Percentiles rank a stretch among this genome's conserved stretches.
These are phyloP conservation scores for Ivindomyrus marchei DNA, from an alignment of 2,113 vertebrate genomes.

Conservation along the genomic window DNA sequence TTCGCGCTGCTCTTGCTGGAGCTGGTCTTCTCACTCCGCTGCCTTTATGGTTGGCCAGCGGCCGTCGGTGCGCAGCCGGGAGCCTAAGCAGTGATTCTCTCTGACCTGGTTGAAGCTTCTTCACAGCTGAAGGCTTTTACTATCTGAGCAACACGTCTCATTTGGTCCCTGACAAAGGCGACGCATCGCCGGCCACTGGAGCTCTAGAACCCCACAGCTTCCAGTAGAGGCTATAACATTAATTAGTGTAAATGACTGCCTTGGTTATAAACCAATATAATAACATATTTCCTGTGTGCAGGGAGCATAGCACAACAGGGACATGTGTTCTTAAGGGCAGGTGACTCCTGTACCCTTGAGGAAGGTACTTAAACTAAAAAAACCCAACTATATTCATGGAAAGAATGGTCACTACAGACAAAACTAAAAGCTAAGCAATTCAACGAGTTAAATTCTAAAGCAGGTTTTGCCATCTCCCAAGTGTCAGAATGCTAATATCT, in stretches of 20 bases:
- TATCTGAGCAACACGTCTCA: not conserved
- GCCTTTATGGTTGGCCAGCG: slow-evolving; percentile 1
- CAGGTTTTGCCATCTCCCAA: not conserved
- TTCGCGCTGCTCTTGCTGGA: not conserved
- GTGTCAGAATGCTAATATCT: not conserved
- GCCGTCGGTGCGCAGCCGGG: not conserved
- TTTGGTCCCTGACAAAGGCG: not conserved
- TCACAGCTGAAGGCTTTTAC: not conserved
- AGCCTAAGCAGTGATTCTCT: not conserved
- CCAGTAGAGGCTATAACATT: not conserved
- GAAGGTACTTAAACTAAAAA: not conserved
- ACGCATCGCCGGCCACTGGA: not conserved
- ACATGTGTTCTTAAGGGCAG: not conserved
- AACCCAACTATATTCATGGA: not conserved
- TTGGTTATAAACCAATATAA: not conserved
- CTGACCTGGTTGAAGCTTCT: not conserved
- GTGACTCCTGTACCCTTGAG: not conserved
- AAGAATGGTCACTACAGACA: not conserved
- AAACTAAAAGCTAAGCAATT: not conserved
- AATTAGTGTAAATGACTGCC: not conserved
- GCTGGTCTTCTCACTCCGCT: not conserved
- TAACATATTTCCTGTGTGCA: not conserved
- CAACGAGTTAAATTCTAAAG: not conserved
- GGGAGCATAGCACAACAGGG: not conserved
- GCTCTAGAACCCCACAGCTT: not conserved